Evolutionary conservation across 2,113 vertebrate species (phyloP).

Genomic region (Danio rerio): DNA sequence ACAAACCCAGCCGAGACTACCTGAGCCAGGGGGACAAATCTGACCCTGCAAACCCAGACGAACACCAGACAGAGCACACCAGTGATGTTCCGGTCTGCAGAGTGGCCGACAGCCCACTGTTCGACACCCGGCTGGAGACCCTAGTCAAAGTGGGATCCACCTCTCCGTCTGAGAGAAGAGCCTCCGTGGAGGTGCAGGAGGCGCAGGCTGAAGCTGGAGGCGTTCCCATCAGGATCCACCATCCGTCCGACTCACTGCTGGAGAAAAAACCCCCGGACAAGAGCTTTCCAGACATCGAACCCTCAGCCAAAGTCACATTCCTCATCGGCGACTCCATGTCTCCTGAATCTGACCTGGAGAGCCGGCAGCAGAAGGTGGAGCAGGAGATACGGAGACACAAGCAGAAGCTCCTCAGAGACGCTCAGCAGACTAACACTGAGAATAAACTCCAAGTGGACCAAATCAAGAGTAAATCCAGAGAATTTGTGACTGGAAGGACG

Average conservation of each 20-base stretch:
- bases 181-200: slow-evolving; percentile 6
- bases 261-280: slow-evolving; percentile 95
- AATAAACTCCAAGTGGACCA: slow-evolving; percentile 83
- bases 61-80: slow-evolving; percentile 71
- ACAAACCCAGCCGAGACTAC: slow-evolving; percentile 88
- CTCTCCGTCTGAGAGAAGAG: slow-evolving; percentile 66
- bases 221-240: slow-evolving; percentile 60
- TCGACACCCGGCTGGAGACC: slow-evolving; percentile 80
- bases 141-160: slow-evolving; percentile 79
- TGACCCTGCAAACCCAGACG: slow-evolving; percentile 64
- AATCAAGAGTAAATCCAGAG: slow-evolving; percentile 76
- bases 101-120: slow-evolving; percentile 70
- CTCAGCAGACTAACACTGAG: slow-evolving; percentile 67
- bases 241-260: slow-evolving; percentile 71
- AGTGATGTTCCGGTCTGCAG: slow-evolving; percentile 68
- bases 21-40: slow-evolving; percentile 73
- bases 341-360: slow-evolving; percentile 94
- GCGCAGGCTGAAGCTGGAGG: slow-evolving; percentile 60
- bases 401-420: slow-evolving; percentile 76
- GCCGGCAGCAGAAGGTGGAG: slow-evolving; percentile 81
- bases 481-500: slow-evolving; percentile 72
- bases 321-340: slow-evolving; percentile 98
- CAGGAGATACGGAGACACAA: slow-evolving; percentile 85
- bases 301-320: slow-evolving; percentile 91
- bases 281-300: slow-evolving; percentile 68